Base-by-base conservation (phyloP, 2,113 vertebrate species). In the Neodontobutis hainanensis region DNA sequence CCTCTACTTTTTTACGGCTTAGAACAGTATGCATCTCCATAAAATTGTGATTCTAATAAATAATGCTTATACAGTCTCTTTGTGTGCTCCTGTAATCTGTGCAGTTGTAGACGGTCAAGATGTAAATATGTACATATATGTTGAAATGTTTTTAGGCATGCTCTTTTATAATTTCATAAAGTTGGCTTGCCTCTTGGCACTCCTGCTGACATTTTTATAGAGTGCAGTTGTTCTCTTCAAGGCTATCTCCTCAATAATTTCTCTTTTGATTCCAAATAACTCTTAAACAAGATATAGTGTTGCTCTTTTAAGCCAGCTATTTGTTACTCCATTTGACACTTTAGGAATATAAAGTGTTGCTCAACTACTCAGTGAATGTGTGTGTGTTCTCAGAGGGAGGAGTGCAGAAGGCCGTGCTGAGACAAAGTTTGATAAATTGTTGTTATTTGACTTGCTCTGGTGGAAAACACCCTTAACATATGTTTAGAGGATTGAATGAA, bases 311-410 rank as follows among this genome's bases (percentile, higher is more conserved):
- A 70, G 0, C 52, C 52, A 65, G 81, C 81, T 78, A 81, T 83
- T 87, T 85, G 67, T 85, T 80, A 78, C 65, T 75, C 8, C 69
- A 73, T 68, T 62, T 82, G 87, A 85, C 85, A 87, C 73, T 73
- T 83, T 82, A 89, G 87, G 85, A 89, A 86, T 87, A 86, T 82
- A 86, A 88, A 89, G 82, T 82, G 61, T 78, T 76, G 55, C 68
- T 74, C 77, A 72, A 66, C 72, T 47, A 57, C 44, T 63, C 68
- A 58, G 65, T 34, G 73, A 74, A 62, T 62, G 47, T 77, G 76
- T 80, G 50, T 80, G 50, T 52, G 59, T 73, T 14, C 74, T 43
- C 47, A 14, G 19, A 67, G 50, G 49, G 57, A 0, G 27, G 52
- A 61, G 59, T 46, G 61, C 60, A 74, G 27, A 61, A 44, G 68